Conservation (phyloP, 2,113 vertebrate species). For the Coryphaenoides rupestris region DNA sequence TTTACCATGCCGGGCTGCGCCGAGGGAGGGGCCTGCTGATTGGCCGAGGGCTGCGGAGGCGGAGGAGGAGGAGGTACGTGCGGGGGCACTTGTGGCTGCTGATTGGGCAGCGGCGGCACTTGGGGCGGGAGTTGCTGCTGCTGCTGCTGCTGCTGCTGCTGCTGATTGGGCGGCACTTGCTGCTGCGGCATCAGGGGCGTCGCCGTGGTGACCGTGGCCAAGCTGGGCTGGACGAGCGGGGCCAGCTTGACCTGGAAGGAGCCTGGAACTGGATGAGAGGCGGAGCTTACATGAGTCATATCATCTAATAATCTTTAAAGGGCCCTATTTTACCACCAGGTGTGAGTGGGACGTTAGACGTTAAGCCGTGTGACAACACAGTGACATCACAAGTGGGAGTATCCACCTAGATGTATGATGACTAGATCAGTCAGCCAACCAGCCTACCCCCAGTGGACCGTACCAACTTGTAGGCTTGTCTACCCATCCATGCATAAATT, state of each 20-base stretch:
- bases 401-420: no score
- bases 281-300: no score
- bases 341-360: no score
- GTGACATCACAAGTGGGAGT: no score
- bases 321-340: no score
- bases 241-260: conserved; percentile 71
- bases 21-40: conserved; percentile 49
- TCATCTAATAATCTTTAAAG: no score
- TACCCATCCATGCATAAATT: no score
- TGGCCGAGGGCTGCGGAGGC: conserved; percentile 53
- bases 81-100: conserved; percentile 51
- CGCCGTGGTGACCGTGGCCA: conserved; percentile 79
- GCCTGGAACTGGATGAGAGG: conserved; percentile 41
- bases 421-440: no score
- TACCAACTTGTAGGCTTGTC: no score
- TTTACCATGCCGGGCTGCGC: conserved; percentile 66
- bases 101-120: conserved; percentile 58
- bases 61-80: conserved; percentile 59
- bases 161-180: conserved; percentile 56
- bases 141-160: conserved; percentile 46
- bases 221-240: conserved; percentile 72
- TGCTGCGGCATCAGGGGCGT: conserved; percentile 70
- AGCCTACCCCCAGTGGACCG: no score
- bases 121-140: conserved; percentile 53
- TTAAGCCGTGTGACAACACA: no score